Percentiles rank a stretch among this genome's conserved stretches.
These are phyloP conservation scores for Shinisaurus crocodilurus DNA, from an alignment of 2,113 vertebrate genomes.

Conservation along the genomic window DNA sequence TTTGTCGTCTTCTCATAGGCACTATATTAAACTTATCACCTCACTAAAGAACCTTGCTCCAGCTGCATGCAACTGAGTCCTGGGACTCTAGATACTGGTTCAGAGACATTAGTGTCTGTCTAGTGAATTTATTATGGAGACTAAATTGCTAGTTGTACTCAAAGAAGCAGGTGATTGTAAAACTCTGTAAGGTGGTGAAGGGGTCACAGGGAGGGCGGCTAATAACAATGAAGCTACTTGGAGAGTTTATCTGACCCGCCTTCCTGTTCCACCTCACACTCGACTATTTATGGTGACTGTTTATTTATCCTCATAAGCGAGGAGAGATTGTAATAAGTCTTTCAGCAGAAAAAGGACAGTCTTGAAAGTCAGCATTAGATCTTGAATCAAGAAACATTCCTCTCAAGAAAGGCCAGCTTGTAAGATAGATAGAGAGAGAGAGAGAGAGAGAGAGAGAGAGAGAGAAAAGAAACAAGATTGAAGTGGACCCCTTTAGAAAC, in stretches of 20 bases:
- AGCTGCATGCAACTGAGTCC: constrained; percentile 21
- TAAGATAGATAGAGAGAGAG: not conserved
- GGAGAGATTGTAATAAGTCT: not conserved
- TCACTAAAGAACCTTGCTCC: constrained; percentile 46
- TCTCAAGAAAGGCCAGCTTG: not conserved
- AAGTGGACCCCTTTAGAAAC: not conserved
- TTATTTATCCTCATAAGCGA: not conserved
- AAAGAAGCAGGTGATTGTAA: constrained; percentile 45
- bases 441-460: not conserved
- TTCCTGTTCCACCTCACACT: not conserved
- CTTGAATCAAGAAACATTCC: not conserved
- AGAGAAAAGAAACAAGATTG: not conserved
- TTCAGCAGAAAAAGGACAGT: not conserved
- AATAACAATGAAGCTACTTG: constrained; percentile 31
- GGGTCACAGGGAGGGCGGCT: constrained; percentile 54
- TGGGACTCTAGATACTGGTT: not conserved
- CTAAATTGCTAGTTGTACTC: constrained; percentile 40
- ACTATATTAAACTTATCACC: constrained; percentile 42
- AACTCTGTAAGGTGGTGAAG: constrained; percentile 19
- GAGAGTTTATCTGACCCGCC: constrained; percentile 13
- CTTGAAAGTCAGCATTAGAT: not conserved
- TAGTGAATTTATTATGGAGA: not conserved
- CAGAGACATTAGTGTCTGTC: constrained; percentile 18
- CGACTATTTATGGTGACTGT: not conserved
- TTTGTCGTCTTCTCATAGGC: constrained; percentile 21